phyloP scores from a whole-genome alignment of 64 coral and sea anemone species.

The Pachyseris speciosa region DNA sequence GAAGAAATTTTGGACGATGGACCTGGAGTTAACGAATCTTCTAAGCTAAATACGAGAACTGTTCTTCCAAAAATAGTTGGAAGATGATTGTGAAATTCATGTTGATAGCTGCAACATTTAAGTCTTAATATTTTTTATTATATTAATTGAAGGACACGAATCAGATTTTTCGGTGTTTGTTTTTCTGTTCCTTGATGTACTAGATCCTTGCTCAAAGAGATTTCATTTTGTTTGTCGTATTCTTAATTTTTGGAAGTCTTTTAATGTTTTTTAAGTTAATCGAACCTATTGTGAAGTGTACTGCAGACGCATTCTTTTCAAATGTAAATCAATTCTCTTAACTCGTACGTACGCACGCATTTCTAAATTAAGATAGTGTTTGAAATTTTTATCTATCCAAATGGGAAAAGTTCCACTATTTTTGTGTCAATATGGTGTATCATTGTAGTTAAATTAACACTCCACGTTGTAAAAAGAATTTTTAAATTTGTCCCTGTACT shows the following conservation, averaged over 20 bases:
- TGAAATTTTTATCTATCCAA: neutral
- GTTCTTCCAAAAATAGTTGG: constrained; percentile 98
- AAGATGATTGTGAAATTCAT: constrained; percentile 53
- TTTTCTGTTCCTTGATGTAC: neutral
- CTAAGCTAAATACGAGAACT: constrained; percentile 88
- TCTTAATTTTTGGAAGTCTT: neutral
- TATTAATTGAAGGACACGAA: neutral
- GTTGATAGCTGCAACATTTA: neutral
- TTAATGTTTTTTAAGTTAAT: constrained; percentile 34
- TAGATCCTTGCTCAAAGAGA: neutral
- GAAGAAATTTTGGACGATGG: constrained; percentile 70
- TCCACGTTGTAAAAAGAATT: constrained; percentile 2
- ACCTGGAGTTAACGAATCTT: constrained; percentile 58
- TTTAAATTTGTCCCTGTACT: constrained; percentile 3
- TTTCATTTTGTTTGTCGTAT: neutral
- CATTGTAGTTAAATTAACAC: neutral
- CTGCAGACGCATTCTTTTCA: neutral
- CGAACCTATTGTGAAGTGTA: neutral
- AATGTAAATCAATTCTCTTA: neutral
- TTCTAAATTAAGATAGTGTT: neutral
- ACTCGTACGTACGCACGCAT: neutral
- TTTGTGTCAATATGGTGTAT: neutral
- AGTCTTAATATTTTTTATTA: neutral
- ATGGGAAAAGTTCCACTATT: neutral
- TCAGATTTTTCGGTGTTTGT: neutral